Evolutionary conservation across 2,888 invertebrate genomes (phyloP).

Genomic region (Metacarcinus magister): DNA sequence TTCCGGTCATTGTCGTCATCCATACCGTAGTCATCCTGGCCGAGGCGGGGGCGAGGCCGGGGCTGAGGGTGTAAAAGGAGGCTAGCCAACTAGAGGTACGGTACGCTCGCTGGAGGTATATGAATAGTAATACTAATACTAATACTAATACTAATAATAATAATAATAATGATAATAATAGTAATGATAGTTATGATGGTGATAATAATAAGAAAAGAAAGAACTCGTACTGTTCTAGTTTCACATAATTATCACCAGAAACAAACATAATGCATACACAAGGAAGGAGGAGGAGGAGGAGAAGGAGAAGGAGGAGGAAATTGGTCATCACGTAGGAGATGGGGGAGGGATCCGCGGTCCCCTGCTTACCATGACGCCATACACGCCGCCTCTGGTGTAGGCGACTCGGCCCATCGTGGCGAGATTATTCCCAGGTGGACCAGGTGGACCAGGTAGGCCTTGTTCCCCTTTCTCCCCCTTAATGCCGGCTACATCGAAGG

Average conservation of each 20-base stretch:
- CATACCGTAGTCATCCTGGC: slow-evolving; percentile 59
- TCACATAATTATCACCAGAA: too few species aligned
- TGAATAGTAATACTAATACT: too few species aligned
- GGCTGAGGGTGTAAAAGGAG: not conserved
- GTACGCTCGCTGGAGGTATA: too few species aligned
- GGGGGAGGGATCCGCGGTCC: too few species aligned
- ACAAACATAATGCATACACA: too few species aligned
- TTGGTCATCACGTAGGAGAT: too few species aligned
- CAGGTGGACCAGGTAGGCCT: slow-evolving; percentile 79
- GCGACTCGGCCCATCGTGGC: slow-evolving; percentile 70
- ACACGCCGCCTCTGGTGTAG: slow-evolving; percentile 79
- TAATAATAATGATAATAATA: not conserved
- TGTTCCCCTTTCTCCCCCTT: slow-evolving; percentile 81
- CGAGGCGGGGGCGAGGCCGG: slow-evolving; percentile 69
- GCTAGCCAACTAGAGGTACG: not conserved
- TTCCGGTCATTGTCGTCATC: not conserved
- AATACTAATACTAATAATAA: too few species aligned
- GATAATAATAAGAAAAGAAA: not conserved
- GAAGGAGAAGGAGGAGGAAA: not conserved
- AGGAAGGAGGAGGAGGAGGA: not conserved
- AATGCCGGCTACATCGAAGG: slow-evolving; percentile 77
- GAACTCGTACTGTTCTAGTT: too few species aligned
- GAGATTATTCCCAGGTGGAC: slow-evolving; percentile 66
- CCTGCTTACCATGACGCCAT: slow-evolving; percentile 76
- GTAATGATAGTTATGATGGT: too few species aligned